Base-by-base conservation (phyloP, 2,113 vertebrate species). In the Microcebus lehilahytsara region DNA sequence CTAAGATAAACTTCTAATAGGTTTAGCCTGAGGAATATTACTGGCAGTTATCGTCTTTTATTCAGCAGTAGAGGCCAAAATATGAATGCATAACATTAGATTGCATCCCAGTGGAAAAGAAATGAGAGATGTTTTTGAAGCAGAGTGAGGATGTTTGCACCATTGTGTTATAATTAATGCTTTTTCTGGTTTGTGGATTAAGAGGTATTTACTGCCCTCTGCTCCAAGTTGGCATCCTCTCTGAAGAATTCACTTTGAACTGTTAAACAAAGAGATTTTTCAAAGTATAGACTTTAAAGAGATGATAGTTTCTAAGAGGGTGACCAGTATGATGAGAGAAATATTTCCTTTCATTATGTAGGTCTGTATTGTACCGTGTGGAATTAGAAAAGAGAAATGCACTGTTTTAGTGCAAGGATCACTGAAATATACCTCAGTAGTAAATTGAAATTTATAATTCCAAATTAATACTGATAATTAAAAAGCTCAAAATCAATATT, bases 171-270 rank as follows among this genome's bases (percentile, higher is more conserved):
- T 69, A 91, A 89, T 85, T 66, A 91, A 91, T 95, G 46, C 37
- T n/a, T 92, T 84, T 85, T 17, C 66, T 85, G 46, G 25, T 85
- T 71, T 89, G 46, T 95, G 75, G 90, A 58, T 96, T 95, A 96
- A 93, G 86, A 93, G 80, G n/a, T 17, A 34, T 95, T 84, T 95
- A 85, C 80, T 93, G 75, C 51, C 53, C 53, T 96, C 46, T 81
- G 37, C 87, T 94, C 40, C 77, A 80, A 79, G 37, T 34, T 92
- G 84, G 16, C 86, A 89, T 72, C 22, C 27, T 91, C 17, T 91
- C 27, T 91, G 89, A 97, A 87, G 60, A 92, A 92, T 96, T 98
- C 11, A 64, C 69, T 96, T 97, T 96, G 69, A 98, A 97, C 37
- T 46, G 6, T 92, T 93, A 97, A 97, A 93, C 87, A 95, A 96